Percentiles rank a stretch among this genome's conserved stretches.
phyloP scores from a whole-genome alignment of 2,888 invertebrate genomes.

The Bursaphelenchus okinawaensis region DNA sequence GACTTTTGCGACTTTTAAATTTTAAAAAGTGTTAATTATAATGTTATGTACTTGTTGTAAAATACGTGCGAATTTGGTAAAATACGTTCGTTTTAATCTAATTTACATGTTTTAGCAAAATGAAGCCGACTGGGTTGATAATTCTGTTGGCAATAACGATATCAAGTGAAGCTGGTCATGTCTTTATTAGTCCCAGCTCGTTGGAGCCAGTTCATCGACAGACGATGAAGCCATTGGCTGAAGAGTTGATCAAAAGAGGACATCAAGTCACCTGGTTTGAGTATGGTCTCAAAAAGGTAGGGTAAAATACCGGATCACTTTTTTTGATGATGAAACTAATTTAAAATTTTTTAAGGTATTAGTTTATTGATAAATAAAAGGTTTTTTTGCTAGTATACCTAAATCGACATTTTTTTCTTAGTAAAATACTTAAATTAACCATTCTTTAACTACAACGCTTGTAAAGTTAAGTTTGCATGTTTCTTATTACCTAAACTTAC shows the following conservation, averaged over 20 bases:
- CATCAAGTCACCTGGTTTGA: conserved; percentile 55
- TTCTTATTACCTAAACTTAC: too few species aligned
- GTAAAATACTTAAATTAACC: too few species aligned
- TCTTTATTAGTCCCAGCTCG: conserved; percentile 51
- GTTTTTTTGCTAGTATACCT: too few species aligned
- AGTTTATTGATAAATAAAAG: too few species aligned
- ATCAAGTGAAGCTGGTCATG: conserved; percentile 14
- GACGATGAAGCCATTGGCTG: conserved; percentile 50
- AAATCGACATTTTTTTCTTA: too few species aligned
- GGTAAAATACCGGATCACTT: not conserved
- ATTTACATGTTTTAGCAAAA: not conserved
- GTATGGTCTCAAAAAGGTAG: conserved; percentile 47
- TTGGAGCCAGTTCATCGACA: conserved; percentile 49
- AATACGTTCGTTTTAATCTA: too few species aligned
- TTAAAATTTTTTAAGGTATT: not conserved
- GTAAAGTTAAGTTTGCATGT: too few species aligned
- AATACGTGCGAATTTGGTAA: too few species aligned
- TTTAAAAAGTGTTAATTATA: too few species aligned
- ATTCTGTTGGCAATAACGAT: not conserved
- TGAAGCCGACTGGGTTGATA: not conserved
- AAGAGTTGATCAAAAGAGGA: conserved; percentile 46
- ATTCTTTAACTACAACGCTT: too few species aligned
- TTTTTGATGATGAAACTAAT: not conserved
- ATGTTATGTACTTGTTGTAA: too few species aligned
- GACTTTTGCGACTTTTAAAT: too few species aligned